Conservation (phyloP, 2,113 vertebrate species). For the Anoura caudifer region DNA sequence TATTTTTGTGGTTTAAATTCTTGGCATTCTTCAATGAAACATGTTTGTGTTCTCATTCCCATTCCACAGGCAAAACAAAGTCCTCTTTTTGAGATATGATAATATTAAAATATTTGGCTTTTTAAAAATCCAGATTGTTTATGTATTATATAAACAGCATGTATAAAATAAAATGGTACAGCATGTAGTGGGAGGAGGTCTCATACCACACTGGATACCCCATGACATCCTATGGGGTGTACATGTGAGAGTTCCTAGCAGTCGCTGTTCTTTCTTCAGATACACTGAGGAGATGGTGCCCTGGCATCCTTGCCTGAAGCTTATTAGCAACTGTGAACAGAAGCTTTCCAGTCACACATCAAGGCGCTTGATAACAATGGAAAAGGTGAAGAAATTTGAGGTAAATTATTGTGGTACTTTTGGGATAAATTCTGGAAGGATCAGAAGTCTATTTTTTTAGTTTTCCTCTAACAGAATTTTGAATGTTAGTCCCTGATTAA, state of each 20-base stretch:
- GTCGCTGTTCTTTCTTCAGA: constrained; percentile 82
- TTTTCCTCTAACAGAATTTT: not conserved
- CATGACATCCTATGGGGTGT: not conserved
- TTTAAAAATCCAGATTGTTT: not conserved
- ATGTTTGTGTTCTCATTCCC: not conserved
- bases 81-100: not conserved
- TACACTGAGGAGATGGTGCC: constrained; percentile 93
- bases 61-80: not conserved
- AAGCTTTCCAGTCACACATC: constrained; percentile 95
- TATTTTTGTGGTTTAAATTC: constrained; percentile 22
- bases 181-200: not conserved
- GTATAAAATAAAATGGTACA: not conserved
- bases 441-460: not conserved
- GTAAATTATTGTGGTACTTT: constrained; percentile 75
- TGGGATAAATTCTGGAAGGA: not conserved
- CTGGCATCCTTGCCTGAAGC: constrained; percentile 90
- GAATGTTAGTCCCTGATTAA: not conserved
- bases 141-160: not conserved
- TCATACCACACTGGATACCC: not conserved
- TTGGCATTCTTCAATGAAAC: not conserved
- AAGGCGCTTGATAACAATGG: constrained; percentile 95
- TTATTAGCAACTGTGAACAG: constrained; percentile 97
- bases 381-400: constrained; percentile 95
- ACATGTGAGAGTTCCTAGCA: not conserved
- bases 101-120: not conserved